Evolutionary conservation across 2,113 vertebrate genomes (phyloP), one percentile per base, ranked within the genome.

Genomic region (Vimba vimba): DNA sequence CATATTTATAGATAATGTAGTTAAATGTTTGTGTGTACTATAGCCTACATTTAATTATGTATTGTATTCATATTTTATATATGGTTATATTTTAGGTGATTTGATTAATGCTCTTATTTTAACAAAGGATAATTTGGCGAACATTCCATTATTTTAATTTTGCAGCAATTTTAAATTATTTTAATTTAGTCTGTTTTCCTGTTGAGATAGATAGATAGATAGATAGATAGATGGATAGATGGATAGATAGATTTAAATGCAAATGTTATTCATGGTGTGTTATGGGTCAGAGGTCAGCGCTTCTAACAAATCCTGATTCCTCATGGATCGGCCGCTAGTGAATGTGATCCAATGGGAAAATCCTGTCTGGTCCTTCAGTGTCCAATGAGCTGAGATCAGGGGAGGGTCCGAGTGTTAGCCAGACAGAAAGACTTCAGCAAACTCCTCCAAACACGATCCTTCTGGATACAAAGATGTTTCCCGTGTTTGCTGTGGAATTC

Each of bases 381-480:
- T 73, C 81, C 81, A 83, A 73, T 83, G 66, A 83, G 30, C 23
- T n/a, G 81, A 10, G 81, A 7, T 83, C 81, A 39, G 81, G 66
- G 81, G 66, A 36, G 81, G 81, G 11, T 21, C 43, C 27, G 17
- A 17, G 79, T 12, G 62, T 45, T 8, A 66, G 66, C 39, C 17
- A n/a, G 27, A 43, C 66, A 57, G 50, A 83, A 59, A 83, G 66
- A 73, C 66, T 83, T 83, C 27, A 39, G 27, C 50, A 83, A 83
- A 83, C 66, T 83, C 64, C 21, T 73, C 43, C 50, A 83, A 71
- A 83, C 81, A 59, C 71, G 66, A 73, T 39, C 30, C 68, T 76
- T 79, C 45, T 79, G 88, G 86, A 85, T 82, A 85, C 43, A 66
- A 85, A 68, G 83, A 33, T 33, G 60, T 82, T 30, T 21, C 13